phyloP scores from a whole-genome alignment of 2,888 invertebrate species.

The Drosophila rellima region DNA sequence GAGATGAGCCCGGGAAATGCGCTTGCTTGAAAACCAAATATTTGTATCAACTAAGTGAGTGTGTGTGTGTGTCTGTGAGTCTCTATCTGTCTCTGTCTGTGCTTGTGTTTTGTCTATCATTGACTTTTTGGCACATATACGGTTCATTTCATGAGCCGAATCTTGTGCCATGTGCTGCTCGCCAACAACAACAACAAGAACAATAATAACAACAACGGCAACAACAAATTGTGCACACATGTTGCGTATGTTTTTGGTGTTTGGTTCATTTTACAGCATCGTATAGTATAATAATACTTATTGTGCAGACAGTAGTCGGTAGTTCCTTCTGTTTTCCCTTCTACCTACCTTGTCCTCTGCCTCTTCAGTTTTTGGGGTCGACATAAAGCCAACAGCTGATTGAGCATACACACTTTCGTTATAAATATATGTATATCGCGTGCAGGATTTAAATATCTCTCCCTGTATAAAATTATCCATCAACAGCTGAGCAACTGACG shows the following conservation, averaged over 20 bases:
- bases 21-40: constrained; percentile 47
- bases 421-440: constrained; percentile 17
- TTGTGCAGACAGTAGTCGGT: constrained; percentile 10
- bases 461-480: constrained; percentile 42
- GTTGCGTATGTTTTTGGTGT: constrained; percentile 54
- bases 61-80: background rate
- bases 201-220: constrained; percentile 24
- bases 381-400: constrained; percentile 58
- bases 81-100: background rate
- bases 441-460: constrained; percentile 43
- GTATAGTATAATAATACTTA: constrained; percentile 13
- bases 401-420: constrained; percentile 23
- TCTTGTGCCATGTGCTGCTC: constrained; percentile 55
- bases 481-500: constrained; percentile 62
- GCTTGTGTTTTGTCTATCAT: constrained; percentile 50
- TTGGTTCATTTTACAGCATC: constrained; percentile 34
- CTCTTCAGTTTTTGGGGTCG: constrained; percentile 9
- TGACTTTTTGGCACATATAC: constrained; percentile 67
- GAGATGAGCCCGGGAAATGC: constrained; percentile 38
- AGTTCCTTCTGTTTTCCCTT: constrained; percentile 11
- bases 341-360: background rate
- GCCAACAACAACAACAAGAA: constrained; percentile 38
- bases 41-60: constrained; percentile 9
- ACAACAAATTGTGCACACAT: constrained; percentile 65
- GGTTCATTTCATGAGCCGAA: constrained; percentile 59